These are phyloP conservation scores for Sphyrna mokarran DNA, from an alignment of 2,113 vertebrate species.

Conservation along the genomic window DNA sequence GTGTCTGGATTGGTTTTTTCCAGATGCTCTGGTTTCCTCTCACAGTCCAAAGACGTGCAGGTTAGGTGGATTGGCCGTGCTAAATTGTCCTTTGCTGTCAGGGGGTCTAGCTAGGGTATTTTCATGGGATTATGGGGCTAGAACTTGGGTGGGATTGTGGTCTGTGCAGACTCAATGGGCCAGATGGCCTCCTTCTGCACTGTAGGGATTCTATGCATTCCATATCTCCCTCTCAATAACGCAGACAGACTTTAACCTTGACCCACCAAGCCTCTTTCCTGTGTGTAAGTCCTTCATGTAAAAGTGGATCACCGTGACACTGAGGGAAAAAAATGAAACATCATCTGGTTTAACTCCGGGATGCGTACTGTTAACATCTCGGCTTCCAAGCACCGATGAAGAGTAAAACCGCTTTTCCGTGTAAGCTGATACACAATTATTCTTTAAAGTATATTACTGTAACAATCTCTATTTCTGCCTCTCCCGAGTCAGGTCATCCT, in stretches of 20 bases:
- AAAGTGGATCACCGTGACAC: background rate
- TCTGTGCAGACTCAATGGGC: too few relatives aligned
- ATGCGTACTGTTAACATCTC: background rate
- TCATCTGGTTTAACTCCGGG: background rate
- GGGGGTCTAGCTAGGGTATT: too few relatives aligned
- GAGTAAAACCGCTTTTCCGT: background rate
- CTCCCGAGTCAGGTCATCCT: background rate
- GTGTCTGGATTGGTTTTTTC: too few relatives aligned
- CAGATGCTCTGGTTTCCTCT: too few relatives aligned
- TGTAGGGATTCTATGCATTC: too few relatives aligned
- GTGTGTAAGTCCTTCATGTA: background rate
- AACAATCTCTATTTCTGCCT: conserved; percentile 28
- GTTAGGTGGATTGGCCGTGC: too few relatives aligned
- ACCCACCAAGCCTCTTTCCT: too few relatives aligned
- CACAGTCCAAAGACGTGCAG: too few relatives aligned
- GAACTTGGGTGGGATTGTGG: too few relatives aligned
- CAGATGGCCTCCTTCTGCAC: too few relatives aligned
- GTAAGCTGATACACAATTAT: conserved; percentile 10
- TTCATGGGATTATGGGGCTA: too few relatives aligned
- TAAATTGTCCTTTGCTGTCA: too few relatives aligned
- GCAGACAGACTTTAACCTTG: background rate
- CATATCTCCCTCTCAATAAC: background rate
- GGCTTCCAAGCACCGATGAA: background rate
- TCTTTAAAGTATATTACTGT: conserved; percentile 30
- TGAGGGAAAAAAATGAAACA: background rate